Percentiles rank a stretch among this genome's conserved stretches.
These are phyloP conservation scores for Leptinotarsa tumamoca DNA, from an alignment of 2,888 invertebrate species.

Conservation along the genomic window DNA sequence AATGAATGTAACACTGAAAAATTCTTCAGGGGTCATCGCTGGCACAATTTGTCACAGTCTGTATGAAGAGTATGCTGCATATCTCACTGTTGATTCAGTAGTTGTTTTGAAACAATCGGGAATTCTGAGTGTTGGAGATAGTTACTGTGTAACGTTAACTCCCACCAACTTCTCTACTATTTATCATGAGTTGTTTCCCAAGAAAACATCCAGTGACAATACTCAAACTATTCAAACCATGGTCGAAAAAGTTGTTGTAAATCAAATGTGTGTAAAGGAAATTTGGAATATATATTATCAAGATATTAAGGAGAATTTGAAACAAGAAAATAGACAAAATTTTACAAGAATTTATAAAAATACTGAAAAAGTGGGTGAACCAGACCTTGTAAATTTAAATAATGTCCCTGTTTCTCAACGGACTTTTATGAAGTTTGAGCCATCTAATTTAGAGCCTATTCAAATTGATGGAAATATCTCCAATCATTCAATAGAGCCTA, in stretches of 20 bases:
- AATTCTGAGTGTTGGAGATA: slow-evolving; percentile 54
- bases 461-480: background rate
- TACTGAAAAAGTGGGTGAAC: background rate
- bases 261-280: slow-evolving; percentile 27
- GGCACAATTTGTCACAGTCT: slow-evolving; percentile 57
- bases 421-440: background rate
- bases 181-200: slow-evolving; percentile 46
- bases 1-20: slow-evolving; percentile 57
- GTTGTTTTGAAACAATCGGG: slow-evolving; percentile 58
- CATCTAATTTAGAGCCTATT: background rate
- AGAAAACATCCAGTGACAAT: background rate
- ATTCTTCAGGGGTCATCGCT: slow-evolving; percentile 58
- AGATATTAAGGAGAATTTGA: slow-evolving; percentile 10
- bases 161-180: slow-evolving; percentile 58
- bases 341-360: background rate
- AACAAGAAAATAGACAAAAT: background rate
- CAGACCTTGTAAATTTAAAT: background rate
- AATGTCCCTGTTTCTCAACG: background rate
- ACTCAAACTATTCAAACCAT: slow-evolving; percentile 5
- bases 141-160: slow-evolving; percentile 58
- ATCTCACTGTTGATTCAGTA: slow-evolving; percentile 56
- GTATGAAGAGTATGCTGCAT: slow-evolving; percentile 54
- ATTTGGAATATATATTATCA: slow-evolving; percentile 38
- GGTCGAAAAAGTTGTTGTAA: slow-evolving; percentile 38
- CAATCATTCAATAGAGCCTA: background rate